Percentiles rank a stretch among this genome's conserved stretches.
Conservation (phyloP, 2,113 vertebrate genomes). For the Cheirogaleus medius region DNA sequence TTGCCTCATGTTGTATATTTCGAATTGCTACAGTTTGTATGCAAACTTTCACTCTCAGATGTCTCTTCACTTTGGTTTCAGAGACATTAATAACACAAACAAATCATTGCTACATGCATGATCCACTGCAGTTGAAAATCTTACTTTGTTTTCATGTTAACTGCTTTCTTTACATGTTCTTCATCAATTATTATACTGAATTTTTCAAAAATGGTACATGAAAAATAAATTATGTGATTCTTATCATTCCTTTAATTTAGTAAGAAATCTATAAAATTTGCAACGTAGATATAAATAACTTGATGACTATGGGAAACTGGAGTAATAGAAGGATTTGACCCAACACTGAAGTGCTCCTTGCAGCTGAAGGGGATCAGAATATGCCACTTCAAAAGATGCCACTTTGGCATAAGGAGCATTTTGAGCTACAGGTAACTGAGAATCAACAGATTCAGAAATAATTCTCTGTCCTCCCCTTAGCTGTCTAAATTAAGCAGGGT, state of each 20-base stretch:
- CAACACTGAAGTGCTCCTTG: not conserved
- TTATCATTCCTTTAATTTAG: not conserved
- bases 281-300: not conserved
- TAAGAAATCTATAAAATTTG: not conserved
- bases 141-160: not conserved
- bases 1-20: not conserved
- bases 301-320: not conserved
- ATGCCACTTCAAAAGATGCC: not conserved
- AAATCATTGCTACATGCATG: not conserved
- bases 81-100: not conserved
- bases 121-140: not conserved
- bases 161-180: not conserved
- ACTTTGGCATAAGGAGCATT: not conserved
- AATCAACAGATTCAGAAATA: not conserved
- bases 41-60: not conserved
- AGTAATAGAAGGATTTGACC: not conserved
- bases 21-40: not conserved
- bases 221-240: not conserved
- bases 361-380: not conserved
- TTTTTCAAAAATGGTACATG: not conserved
- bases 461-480: not conserved
- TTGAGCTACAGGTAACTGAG: not conserved
- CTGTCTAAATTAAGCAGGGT: not conserved
- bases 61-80: not conserved
- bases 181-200: not conserved